Conservation (phyloP, 2,888 invertebrate genomes). For the Agonopterix subpropinquella region DNA sequence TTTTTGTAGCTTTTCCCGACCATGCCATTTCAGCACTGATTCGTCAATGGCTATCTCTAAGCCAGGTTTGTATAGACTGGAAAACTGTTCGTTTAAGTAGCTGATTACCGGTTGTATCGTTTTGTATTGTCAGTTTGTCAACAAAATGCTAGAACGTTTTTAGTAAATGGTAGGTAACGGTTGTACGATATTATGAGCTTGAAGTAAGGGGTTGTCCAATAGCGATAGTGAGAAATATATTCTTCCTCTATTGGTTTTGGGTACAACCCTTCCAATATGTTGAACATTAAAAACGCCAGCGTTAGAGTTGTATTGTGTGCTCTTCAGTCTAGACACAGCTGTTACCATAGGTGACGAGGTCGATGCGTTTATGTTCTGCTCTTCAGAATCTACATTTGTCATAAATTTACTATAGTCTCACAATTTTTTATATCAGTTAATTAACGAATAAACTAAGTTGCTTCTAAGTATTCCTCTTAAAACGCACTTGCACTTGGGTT, state of each 20-base stretch:
- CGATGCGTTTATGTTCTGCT: too few relatives aligned
- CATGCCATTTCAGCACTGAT: slow-evolving; percentile 15
- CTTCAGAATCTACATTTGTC: too few relatives aligned
- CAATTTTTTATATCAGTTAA: not conserved
- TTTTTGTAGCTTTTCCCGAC: too few relatives aligned
- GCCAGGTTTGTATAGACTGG: slow-evolving; percentile 9
- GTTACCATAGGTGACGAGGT: too few relatives aligned
- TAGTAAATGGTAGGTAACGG: slow-evolving; percentile 6
- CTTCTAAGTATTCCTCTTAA: slow-evolving; percentile 9
- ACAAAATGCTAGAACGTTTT: slow-evolving; percentile 10
- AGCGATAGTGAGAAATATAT: slow-evolving; percentile 3
- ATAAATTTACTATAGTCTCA: not conserved
- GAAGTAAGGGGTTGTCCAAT: slow-evolving; percentile 1
- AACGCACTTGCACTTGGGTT: slow-evolving; percentile 10
- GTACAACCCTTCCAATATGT: slow-evolving; percentile 5
- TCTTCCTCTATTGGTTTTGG: slow-evolving; percentile 8
- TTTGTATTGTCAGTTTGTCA: slow-evolving; percentile 5
- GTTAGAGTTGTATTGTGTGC: too few relatives aligned
- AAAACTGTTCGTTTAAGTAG: slow-evolving; percentile 8
- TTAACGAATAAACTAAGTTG: slow-evolving; percentile 5
- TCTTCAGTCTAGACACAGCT: too few relatives aligned
- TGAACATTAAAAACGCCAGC: slow-evolving; percentile 2
- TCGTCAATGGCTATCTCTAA: slow-evolving; percentile 17
- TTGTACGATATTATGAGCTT: slow-evolving; percentile 6
- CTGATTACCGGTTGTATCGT: slow-evolving; percentile 4